Conservation (phyloP, 1,140 invertebrate genomes). For the Aphelinus certus region DNA sequence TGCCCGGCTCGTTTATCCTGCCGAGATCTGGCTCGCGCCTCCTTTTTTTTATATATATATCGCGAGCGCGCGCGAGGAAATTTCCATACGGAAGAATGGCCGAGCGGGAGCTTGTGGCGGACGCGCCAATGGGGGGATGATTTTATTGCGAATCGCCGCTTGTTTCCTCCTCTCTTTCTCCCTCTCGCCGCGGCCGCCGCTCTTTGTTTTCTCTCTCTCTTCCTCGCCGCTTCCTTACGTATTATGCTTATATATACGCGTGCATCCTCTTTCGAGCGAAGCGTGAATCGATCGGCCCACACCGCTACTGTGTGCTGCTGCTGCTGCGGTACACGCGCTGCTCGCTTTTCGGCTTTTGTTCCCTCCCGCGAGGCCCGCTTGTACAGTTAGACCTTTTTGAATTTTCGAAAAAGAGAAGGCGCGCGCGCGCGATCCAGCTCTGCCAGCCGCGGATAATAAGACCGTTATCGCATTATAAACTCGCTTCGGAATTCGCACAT, state of each 20-base stretch:
- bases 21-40: background rate
- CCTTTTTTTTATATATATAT: background rate
- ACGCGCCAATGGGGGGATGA: slow-evolving; percentile 24
- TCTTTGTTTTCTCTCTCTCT: too few species aligned
- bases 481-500: background rate
- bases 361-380: slow-evolving; percentile 2
- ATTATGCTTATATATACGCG: too few species aligned
- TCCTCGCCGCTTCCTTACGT: too few species aligned
- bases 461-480: slow-evolving; percentile 9
- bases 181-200: background rate
- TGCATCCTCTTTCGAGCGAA: too few species aligned
- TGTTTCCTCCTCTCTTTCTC: slow-evolving; percentile 13
- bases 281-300: too few species aligned
- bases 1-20: too few species aligned
- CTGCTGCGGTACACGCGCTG: too few species aligned
- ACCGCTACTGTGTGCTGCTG: too few species aligned
- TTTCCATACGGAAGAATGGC: slow-evolving; percentile 38
- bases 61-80: background rate
- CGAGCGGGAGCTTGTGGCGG: background rate
- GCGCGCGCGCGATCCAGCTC: background rate
- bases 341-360: too few species aligned
- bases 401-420: slow-evolving; percentile 11
- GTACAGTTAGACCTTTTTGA: slow-evolving; percentile 28
- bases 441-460: slow-evolving; percentile 12
- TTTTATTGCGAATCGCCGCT: slow-evolving; percentile 29